Conservation (phyloP, 2,113 vertebrate genomes). For the Serilophus lunatus region DNA sequence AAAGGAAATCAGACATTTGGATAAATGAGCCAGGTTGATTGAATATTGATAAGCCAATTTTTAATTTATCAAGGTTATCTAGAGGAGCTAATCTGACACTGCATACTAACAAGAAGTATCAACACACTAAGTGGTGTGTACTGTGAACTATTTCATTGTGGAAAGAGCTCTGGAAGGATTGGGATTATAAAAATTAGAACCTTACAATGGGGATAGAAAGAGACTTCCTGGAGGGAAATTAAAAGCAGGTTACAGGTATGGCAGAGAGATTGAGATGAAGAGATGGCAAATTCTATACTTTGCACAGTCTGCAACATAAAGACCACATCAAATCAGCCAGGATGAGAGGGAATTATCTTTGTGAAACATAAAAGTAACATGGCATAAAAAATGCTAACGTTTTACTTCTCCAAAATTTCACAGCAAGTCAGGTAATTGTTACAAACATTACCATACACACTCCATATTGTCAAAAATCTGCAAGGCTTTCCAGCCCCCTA, state of each 20-base stretch:
- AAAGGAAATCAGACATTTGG: conserved; percentile 18
- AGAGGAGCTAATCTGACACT: not conserved
- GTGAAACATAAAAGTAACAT: not conserved
- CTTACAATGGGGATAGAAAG: not conserved
- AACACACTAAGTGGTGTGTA: not conserved
- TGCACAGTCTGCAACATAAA: not conserved
- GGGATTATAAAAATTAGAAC: conserved; percentile 1
- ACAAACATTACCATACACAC: not conserved
- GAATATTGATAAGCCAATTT: conserved; percentile 67
- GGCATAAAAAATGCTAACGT: not conserved
- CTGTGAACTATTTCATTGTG: conserved; percentile 18
- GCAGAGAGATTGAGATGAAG: not conserved
- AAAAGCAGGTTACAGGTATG: not conserved
- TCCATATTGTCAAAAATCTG: not conserved
- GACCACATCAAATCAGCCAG: not conserved
- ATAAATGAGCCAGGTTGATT: conserved; percentile 35
- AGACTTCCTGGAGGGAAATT: not conserved
- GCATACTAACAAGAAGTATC: conserved; percentile 39
- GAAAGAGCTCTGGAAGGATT: not conserved
- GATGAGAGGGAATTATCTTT: not conserved
- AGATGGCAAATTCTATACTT: not conserved
- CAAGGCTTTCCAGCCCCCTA: not conserved
- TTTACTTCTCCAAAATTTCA: not conserved
- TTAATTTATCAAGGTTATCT: conserved; percentile 67
- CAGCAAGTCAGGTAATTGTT: not conserved